These are phyloP conservation scores for Acanthosoma haemorrhoidale DNA, from an alignment of 2,888 invertebrate genomes.

Conservation along the genomic window DNA sequence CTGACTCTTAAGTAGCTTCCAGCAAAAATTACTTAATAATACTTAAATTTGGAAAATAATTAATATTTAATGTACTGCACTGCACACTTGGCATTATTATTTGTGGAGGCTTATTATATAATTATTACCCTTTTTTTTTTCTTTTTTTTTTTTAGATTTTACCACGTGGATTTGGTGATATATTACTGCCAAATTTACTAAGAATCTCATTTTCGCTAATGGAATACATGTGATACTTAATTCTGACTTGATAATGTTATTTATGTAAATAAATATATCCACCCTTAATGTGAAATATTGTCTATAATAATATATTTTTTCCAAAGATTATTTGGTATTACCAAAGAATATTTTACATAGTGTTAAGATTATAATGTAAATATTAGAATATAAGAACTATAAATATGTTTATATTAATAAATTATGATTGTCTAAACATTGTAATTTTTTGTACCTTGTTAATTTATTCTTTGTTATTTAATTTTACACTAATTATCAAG, in stretches of 20 bases:
- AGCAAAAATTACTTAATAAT: too few relatives aligned
- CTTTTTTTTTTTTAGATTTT: slow-evolving; percentile 9
- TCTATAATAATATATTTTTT: slow-evolving; percentile 24
- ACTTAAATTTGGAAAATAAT: too few relatives aligned
- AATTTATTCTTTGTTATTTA: too few relatives aligned
- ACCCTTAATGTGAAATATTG: slow-evolving; percentile 12
- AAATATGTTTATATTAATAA: slow-evolving; percentile 8
- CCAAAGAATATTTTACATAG: slow-evolving; percentile 21
- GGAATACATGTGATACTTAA: slow-evolving; percentile 15
- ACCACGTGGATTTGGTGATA: background rate
- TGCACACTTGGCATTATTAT: too few relatives aligned
- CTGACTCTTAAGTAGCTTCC: too few relatives aligned
- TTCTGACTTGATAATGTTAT: slow-evolving; percentile 19
- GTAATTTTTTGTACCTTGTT: too few relatives aligned
- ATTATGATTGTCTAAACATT: background rate
- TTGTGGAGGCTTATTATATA: background rate
- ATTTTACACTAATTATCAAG: too few relatives aligned
- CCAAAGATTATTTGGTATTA: slow-evolving; percentile 26
- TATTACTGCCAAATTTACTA: background rate
- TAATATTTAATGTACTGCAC: too few relatives aligned
- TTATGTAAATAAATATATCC: slow-evolving; percentile 12
- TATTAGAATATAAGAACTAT: background rate
- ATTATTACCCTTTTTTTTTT: background rate
- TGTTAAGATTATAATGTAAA: slow-evolving; percentile 10
- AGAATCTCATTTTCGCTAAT: slow-evolving; percentile 7